Percentiles rank a stretch among this genome's conserved stretches.
phyloP scores from a whole-genome alignment of 2,797 vertebrate species.

The Mallotus villosus region DNA sequence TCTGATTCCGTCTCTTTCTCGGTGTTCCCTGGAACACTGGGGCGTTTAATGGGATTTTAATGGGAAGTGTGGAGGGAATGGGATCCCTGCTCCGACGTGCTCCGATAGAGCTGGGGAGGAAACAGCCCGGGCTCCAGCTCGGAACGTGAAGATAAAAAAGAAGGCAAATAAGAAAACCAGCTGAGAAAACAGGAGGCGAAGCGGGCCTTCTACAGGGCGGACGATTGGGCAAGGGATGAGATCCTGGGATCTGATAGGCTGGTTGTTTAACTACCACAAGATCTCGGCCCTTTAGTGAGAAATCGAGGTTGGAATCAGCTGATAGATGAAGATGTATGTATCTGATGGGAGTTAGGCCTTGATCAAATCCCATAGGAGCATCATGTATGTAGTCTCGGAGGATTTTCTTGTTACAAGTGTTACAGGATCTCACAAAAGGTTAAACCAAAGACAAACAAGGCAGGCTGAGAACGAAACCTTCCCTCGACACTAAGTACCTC shows the following conservation, averaged over 20 bases:
- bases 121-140: constrained; percentile 25
- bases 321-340: neutral
- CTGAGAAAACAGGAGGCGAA: constrained; percentile 16
- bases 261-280: neutral
- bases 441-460: too few relatives aligned
- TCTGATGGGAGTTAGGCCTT: neutral
- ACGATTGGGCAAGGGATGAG: constrained; percentile 1
- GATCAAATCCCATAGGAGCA: neutral
- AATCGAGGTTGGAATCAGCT: neutral
- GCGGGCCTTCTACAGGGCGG: neutral
- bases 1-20: constrained; percentile 24
- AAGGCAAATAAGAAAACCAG: constrained; percentile 13
- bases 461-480: too few relatives aligned
- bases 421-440: too few relatives aligned
- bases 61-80: constrained; percentile 30
- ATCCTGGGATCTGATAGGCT: constrained; percentile 1
- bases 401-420: too few relatives aligned
- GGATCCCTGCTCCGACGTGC: constrained; percentile 17
- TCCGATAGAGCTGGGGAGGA: constrained; percentile 10
- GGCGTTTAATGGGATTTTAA: constrained; percentile 44
- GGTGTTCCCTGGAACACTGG: constrained; percentile 21
- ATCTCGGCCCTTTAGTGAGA: too few relatives aligned
- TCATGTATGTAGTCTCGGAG: too few relatives aligned
- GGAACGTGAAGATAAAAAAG: constrained; percentile 10
- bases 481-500: too few relatives aligned